A percentile compares a stretch with the other conserved stretches of the same genome.
phyloP scores from a whole-genome alignment of 2,888 invertebrate genomes.

The Acleris sparsana region DNA sequence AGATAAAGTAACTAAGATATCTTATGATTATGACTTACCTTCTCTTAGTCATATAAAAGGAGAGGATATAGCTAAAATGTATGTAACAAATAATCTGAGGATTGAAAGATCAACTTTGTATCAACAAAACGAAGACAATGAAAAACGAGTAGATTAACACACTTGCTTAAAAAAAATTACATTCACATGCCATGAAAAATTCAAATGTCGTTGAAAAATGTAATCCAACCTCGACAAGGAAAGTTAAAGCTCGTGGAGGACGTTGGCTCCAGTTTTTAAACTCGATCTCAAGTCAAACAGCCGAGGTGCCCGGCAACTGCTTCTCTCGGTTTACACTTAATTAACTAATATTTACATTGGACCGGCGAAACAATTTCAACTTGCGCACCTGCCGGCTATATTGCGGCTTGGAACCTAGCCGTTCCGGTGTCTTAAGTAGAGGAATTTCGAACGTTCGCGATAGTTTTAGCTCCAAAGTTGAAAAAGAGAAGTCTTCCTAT shows the following conservation, averaged over 20 bases:
- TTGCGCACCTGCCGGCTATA: slow-evolving; percentile 67
- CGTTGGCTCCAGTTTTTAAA: slow-evolving; percentile 49
- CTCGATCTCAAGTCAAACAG: slow-evolving; percentile 55
- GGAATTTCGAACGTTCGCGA: slow-evolving; percentile 34
- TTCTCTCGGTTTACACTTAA: slow-evolving; percentile 74
- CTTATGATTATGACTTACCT: too few relatives aligned
- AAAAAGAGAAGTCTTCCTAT: too few relatives aligned
- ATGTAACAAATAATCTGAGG: too few relatives aligned
- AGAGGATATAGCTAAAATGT: too few relatives aligned
- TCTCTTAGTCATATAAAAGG: too few relatives aligned
- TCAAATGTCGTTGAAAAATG: slow-evolving; percentile 19
- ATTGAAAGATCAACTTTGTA: too few relatives aligned
- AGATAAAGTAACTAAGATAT: too few relatives aligned
- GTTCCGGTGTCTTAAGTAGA: slow-evolving; percentile 48
- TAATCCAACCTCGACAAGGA: slow-evolving; percentile 23
- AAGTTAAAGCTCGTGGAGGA: slow-evolving; percentile 18
- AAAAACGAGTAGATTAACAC: too few relatives aligned
- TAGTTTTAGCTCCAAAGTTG: neutral
- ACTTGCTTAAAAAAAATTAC: too few relatives aligned
- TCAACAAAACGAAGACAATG: too few relatives aligned
- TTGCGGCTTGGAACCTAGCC: slow-evolving; percentile 62
- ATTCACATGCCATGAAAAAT: slow-evolving; percentile 1
- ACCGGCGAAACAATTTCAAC: slow-evolving; percentile 70
- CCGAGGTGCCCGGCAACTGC: slow-evolving; percentile 50
- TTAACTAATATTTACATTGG: slow-evolving; percentile 82